Conservation (phyloP, 1,140 invertebrate species). For the Bombus cullumanus region DNA sequence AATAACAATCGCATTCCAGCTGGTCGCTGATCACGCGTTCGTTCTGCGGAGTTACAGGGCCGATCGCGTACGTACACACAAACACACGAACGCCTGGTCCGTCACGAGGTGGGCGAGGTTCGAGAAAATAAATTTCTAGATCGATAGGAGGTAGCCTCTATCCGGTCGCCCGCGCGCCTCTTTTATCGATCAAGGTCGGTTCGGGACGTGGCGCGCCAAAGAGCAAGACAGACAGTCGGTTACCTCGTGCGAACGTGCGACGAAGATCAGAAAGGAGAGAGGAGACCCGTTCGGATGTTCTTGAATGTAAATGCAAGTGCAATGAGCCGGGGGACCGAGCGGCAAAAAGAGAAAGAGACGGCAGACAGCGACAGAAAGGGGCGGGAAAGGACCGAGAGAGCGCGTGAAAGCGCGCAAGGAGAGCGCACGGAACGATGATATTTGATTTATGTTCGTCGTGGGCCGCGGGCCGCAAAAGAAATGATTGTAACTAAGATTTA, state of each 20-base stretch:
- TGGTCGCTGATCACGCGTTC: background rate
- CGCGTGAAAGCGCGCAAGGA: conserved; percentile 47
- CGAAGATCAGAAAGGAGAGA: background rate
- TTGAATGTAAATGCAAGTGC: conserved; percentile 51
- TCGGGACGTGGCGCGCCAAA: background rate
- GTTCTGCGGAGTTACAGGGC: background rate
- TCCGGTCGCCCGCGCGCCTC: conserved; percentile 6
- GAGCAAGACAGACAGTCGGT: background rate
- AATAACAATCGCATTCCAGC: conserved; percentile 36
- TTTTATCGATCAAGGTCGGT: conserved; percentile 42
- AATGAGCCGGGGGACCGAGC: conserved; percentile 40
- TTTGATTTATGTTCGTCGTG: conserved; percentile 78
- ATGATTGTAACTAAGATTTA: conserved; percentile 80
- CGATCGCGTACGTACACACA: background rate
- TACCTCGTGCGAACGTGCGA: background rate
- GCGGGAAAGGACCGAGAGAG: conserved; percentile 42
- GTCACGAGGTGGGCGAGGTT: conserved; percentile 29
- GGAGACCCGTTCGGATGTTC: conserved; percentile 19
- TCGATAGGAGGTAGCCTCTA: conserved; percentile 25
- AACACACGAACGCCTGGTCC: background rate
- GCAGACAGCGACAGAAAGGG: conserved; percentile 18
- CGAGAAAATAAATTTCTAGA: conserved; percentile 52
- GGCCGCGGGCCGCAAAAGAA: conserved; percentile 76
- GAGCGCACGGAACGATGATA: conserved; percentile 66
- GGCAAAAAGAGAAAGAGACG: conserved; percentile 5